These are phyloP conservation scores for Solea solea DNA, from an alignment of 2,113 vertebrate genomes.

Conservation along the genomic window DNA sequence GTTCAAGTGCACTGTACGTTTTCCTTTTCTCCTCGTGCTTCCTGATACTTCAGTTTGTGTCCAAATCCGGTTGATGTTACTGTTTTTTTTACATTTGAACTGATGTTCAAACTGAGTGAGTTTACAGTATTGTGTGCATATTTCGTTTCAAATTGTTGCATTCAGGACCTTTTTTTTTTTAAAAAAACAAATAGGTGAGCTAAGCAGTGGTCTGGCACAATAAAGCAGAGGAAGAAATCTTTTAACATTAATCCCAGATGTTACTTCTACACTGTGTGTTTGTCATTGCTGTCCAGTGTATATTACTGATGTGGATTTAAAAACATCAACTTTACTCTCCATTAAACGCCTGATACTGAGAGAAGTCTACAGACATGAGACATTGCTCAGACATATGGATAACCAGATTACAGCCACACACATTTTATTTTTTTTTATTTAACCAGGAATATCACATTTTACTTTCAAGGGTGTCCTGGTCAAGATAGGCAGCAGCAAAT, in stretches of 20 bases:
- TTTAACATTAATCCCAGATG: not conserved
- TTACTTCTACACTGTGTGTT: no score
- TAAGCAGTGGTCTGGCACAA: not conserved
- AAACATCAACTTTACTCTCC: no score
- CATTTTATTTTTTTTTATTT: no score
- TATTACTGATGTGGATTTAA: no score
- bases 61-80: not conserved
- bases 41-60: not conserved
- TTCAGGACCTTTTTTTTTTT: not conserved
- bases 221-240: not conserved
- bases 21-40: not conserved
- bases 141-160: not conserved
- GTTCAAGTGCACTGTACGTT: conserved; percentile 17
- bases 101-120: not conserved
- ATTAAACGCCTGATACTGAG: no score
- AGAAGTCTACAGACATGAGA: no score
- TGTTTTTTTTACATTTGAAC: not conserved
- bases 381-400: no score
- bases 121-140: not conserved
- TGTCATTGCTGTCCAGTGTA: no score
- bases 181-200: not conserved
- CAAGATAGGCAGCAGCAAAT: no score
- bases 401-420: no score
- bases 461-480: no score
- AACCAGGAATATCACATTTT: no score